phyloP scores from a whole-genome alignment of 2,113 vertebrate species.

The Anas platyrhynchos region DNA sequence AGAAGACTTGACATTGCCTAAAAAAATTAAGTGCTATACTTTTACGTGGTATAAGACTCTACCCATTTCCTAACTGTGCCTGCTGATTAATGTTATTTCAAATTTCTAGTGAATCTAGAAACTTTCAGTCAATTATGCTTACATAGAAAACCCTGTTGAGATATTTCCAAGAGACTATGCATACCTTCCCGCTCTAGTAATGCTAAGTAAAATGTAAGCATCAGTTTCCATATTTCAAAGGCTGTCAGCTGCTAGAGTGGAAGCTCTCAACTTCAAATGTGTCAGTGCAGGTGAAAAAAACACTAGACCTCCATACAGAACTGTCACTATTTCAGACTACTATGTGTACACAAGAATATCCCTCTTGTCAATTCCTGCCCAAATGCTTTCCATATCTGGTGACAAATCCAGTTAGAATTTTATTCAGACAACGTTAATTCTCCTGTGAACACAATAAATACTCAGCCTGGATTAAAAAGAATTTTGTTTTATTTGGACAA shows the following conservation, averaged over 20 bases:
- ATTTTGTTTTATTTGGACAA: conserved; percentile 54
- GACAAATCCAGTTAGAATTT: neutral
- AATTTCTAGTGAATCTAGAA: neutral
- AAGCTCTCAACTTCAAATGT: neutral
- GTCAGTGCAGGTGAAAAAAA: neutral
- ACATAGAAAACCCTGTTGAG: neutral
- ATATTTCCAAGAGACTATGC: neutral
- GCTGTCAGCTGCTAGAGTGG: neutral
- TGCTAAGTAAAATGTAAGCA: neutral
- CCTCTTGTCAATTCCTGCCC: neutral
- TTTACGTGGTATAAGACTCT: neutral
- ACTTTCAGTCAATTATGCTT: neutral
- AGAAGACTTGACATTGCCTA: accelerated
- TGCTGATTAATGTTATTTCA: neutral
- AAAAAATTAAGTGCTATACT: neutral
- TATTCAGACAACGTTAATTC: neutral
- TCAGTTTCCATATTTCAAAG: neutral
- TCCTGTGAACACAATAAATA: conserved; percentile 1
- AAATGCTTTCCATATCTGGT: neutral
- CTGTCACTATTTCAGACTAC: neutral
- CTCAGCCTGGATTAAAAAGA: conserved; percentile 38
- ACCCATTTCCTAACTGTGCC: neutral
- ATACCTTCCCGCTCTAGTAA: neutral
- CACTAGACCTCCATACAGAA: accelerated
- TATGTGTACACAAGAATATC: neutral